Percentiles rank a stretch among this genome's conserved stretches.
These are phyloP conservation scores for Pygmarrhopalites habei DNA, from an alignment of 1,140 invertebrate species.

Conservation along the genomic window DNA sequence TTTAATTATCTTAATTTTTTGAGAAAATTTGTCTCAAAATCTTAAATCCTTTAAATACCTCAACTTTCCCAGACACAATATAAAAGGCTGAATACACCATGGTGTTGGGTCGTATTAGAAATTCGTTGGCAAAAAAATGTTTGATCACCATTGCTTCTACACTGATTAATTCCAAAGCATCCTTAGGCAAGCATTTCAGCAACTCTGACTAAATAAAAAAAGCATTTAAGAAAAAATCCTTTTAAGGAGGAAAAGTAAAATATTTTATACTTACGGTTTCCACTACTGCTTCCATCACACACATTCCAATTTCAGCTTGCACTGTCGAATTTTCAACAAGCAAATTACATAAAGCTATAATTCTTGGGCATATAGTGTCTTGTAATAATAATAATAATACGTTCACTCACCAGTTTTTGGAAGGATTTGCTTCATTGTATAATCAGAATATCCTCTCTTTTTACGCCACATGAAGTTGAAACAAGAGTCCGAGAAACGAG, in stretches of 20 bases:
- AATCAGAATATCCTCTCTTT: slow-evolving; percentile 13
- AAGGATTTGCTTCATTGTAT: slow-evolving; percentile 9
- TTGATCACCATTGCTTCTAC: not conserved
- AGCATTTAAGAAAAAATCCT: not conserved
- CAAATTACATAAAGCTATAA: no score
- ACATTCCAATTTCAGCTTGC: slow-evolving; percentile 5
- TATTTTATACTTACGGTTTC: slow-evolving; percentile 4
- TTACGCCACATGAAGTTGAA: slow-evolving; percentile 22
- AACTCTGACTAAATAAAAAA: slow-evolving; percentile 23
- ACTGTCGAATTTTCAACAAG: no score
- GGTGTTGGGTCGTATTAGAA: slow-evolving; percentile 10
- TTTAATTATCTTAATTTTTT: not conserved
- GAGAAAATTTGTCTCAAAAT: not conserved
- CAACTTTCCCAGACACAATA: slow-evolving; percentile 10
- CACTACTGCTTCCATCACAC: slow-evolving; percentile 16
- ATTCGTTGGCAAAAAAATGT: slow-evolving; percentile 19
- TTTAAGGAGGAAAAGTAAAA: no score
- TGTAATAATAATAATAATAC: no score
- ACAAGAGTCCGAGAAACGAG: slow-evolving; percentile 1
- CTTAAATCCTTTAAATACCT: not conserved
- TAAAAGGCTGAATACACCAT: slow-evolving; percentile 2
- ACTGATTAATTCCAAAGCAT: slow-evolving; percentile 4
- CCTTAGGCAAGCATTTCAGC: not conserved
- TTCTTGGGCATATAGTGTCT: no score
- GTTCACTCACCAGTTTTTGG: slow-evolving; percentile 1